A percentile compares a stretch with the other conserved stretches of the same genome.
These are phyloP conservation scores for Myioborus miniatus DNA, from an alignment of 2,797 vertebrate genomes.

Conservation along the genomic window DNA sequence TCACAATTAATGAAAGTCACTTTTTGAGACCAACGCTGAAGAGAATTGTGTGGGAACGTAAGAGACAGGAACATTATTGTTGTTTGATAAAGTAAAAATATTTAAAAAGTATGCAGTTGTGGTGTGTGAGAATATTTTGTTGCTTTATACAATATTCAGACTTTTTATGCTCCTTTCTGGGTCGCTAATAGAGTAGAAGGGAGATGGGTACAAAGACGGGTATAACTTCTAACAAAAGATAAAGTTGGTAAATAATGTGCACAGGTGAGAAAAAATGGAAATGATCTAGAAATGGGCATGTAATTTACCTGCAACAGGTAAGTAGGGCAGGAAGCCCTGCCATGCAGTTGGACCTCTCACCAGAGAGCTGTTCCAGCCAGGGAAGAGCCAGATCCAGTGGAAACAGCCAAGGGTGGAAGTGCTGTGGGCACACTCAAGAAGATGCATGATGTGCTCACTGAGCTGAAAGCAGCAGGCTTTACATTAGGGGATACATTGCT, in stretches of 20 bases:
- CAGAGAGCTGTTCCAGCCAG: background rate
- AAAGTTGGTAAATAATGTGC: background rate
- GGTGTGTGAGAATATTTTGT: background rate
- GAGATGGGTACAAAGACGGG: background rate
- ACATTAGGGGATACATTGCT: background rate
- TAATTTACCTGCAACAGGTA: background rate
- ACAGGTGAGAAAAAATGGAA: background rate
- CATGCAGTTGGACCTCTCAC: accelerated
- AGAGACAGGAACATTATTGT: background rate
- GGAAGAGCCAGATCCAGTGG: background rate
- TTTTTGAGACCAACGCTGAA: background rate
- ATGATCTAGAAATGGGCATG: background rate
- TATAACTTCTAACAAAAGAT: background rate
- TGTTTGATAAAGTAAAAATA: background rate
- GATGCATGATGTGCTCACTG: background rate
- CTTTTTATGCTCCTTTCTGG: background rate
- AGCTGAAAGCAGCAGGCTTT: background rate
- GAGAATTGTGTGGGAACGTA: background rate
- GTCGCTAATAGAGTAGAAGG: background rate
- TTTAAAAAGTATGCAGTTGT: background rate
- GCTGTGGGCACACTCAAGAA: background rate
- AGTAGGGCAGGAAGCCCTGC: background rate
- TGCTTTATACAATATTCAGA: background rate
- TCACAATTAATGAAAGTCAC: background rate
- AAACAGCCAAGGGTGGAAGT: background rate